Base-by-base conservation (phyloP, 2,888 invertebrate species). In the Lasioglossum lativentre region DNA sequence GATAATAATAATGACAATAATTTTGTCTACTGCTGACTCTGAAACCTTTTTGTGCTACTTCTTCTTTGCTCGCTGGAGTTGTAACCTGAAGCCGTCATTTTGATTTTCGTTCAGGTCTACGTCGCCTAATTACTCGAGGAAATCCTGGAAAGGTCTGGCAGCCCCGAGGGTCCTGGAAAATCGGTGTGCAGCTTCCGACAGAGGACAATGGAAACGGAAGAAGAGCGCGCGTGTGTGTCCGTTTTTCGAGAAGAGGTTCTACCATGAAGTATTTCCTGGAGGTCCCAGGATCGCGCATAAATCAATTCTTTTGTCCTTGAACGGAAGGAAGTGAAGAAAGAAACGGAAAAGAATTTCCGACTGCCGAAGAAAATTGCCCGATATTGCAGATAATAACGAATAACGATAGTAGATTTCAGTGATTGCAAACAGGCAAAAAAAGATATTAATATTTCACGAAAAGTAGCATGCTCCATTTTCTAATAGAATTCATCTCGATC, bases 181-280 rank as follows among this genome's bases (percentile, higher is more conserved):
- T 42, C 75, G 14, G 16, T 10, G 70, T 59, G 52, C 68, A 56
- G 16, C 68, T 78, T 75, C 38, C 78, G 74, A n/a, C 70, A 23
- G n/a, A 68, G 45, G 16, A 82, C 78, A 83, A 83, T 75, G 52
- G 75, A 34, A 34, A 59, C n/a, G 16, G 14, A 45, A 23, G n/a
- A 27, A 78, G 2, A n/a, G 34, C 70, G n/a, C 30, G 59, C 19
- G 59, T 63, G 45, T 75, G 75, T 59, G 38, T 71, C 23, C 27
- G 38, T 27, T 16, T 56, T 68, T 27, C 59, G 34, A 23, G 38
- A 34, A 66, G 19, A 34, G 70, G 19, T 78, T 52, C 38, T 27
- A 40, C 47, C 52, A 1, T 38, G 27, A 30, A 73, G 19, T 19
- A 27, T 16, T 66, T 52, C 75, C 56, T 52, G 14, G 23, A 47